Percentiles rank a stretch among this genome's conserved stretches.
phyloP scores from a whole-genome alignment of 2,797 vertebrate species.

The Microctenopoma steveboyesi region DNA sequence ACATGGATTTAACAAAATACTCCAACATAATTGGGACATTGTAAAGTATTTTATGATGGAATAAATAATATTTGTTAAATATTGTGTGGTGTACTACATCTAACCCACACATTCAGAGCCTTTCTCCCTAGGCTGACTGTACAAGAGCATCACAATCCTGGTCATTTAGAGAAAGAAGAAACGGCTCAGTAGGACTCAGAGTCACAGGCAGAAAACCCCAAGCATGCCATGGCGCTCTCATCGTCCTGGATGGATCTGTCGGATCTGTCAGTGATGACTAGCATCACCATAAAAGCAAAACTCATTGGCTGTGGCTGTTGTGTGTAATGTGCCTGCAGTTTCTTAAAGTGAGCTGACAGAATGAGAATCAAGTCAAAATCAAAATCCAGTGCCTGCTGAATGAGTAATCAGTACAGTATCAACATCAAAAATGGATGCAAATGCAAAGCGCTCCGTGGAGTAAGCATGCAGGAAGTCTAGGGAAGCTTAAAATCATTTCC shows the following conservation, averaged over 20 bases:
- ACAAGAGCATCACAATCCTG: constrained; percentile 5
- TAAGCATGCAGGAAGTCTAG: not conserved
- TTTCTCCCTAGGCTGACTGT: not conserved
- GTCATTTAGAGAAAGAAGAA: constrained; percentile 15
- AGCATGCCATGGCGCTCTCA: constrained; percentile 12
- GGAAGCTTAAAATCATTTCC: not conserved
- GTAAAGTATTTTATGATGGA: not conserved
- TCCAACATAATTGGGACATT: not conserved
- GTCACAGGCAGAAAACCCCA: constrained; percentile 29
- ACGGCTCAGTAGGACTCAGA: constrained; percentile 28
- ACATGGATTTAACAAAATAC: no score
- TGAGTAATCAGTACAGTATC: not conserved
- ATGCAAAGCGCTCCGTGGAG: not conserved
- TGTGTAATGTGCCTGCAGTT: constrained; percentile 32
- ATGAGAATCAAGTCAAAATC: constrained; percentile 25
- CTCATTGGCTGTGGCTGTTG: constrained; percentile 16
- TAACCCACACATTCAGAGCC: not conserved
- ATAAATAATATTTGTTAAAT: not conserved
- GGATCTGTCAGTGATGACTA: constrained; percentile 33
- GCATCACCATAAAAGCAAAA: constrained; percentile 24
- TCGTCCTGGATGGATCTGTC: constrained; percentile 42
- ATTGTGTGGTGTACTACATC: not conserved
- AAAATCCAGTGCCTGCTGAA: not conserved
- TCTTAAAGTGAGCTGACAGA: constrained; percentile 19
- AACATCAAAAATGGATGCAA: not conserved